Conservation (phyloP, 2,797 vertebrate species). For the Myotis myotis region DNA sequence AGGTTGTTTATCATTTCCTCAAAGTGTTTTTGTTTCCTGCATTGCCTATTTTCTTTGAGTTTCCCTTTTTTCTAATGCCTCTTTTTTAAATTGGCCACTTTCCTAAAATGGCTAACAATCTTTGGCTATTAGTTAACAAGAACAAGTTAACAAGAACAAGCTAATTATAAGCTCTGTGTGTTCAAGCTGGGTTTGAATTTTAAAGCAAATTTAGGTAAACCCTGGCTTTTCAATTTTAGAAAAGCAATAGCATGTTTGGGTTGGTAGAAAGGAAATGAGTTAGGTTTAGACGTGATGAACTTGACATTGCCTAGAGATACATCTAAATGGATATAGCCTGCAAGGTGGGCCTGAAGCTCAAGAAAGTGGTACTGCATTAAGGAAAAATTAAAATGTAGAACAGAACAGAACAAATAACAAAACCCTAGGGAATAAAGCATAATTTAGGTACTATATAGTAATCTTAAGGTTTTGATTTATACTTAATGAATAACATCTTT, state of each 20-base stretch:
- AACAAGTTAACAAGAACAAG: neutral
- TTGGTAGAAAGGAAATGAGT: neutral
- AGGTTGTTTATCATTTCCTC: neutral
- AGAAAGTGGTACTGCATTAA: neutral
- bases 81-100: neutral
- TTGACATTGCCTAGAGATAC: neutral
- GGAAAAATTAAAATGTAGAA: neutral
- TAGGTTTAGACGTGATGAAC: neutral
- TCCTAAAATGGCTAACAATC: neutral
- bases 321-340: neutral
- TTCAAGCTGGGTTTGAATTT: neutral
- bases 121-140: neutral
- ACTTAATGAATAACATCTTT: neutral
- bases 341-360: neutral
- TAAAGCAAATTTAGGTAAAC: constrained; percentile 26
- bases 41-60: neutral
- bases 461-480: neutral
- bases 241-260: neutral
- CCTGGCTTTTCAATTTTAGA: neutral
- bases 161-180: neutral
- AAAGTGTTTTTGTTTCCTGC: neutral
- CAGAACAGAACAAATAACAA: neutral
- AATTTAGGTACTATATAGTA: neutral
- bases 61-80: neutral
- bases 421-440: neutral